Evolutionary conservation across 2,888 invertebrate species (phyloP).

Genomic region (Lacanobia wlatinum): DNA sequence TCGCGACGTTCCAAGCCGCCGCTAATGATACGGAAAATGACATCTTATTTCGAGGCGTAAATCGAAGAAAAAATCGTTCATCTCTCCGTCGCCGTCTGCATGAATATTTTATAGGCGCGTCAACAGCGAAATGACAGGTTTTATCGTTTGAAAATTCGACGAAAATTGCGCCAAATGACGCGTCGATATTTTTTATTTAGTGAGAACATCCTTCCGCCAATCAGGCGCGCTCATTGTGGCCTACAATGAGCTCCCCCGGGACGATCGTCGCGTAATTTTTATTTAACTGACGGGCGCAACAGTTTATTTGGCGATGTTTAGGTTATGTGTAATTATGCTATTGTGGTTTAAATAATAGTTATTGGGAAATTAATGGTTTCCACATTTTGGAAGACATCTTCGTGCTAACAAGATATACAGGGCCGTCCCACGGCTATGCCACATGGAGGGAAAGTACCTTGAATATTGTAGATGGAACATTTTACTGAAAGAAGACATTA

Average conservation of each 20-base stretch:
- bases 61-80: slow-evolving; percentile 91
- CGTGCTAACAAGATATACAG: neutral
- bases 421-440: too few species aligned
- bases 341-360: slow-evolving; percentile 4
- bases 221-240: slow-evolving; percentile 89
- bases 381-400: neutral
- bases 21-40: slow-evolving; percentile 92
- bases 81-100: slow-evolving; percentile 84
- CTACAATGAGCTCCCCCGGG: slow-evolving; percentile 87
- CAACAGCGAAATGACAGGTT: slow-evolving; percentile 91
- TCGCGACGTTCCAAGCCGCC: slow-evolving; percentile 86
- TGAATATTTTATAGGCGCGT: slow-evolving; percentile 91
- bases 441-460: too few species aligned
- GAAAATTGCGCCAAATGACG: slow-evolving; percentile 90
- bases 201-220: slow-evolving; percentile 91
- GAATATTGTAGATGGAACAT: too few species aligned
- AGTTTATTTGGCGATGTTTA: slow-evolving; percentile 82
- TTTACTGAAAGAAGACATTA: too few species aligned
- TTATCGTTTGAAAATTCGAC: slow-evolving; percentile 91
- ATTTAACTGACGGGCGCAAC: slow-evolving; percentile 87
- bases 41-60: slow-evolving; percentile 91
- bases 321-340: slow-evolving; percentile 56
- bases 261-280: slow-evolving; percentile 86
- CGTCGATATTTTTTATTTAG: slow-evolving; percentile 91
- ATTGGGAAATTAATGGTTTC: neutral